Conservation (phyloP, 92 coral and sea anemone species). For the Galaxea fascicularis region DNA sequence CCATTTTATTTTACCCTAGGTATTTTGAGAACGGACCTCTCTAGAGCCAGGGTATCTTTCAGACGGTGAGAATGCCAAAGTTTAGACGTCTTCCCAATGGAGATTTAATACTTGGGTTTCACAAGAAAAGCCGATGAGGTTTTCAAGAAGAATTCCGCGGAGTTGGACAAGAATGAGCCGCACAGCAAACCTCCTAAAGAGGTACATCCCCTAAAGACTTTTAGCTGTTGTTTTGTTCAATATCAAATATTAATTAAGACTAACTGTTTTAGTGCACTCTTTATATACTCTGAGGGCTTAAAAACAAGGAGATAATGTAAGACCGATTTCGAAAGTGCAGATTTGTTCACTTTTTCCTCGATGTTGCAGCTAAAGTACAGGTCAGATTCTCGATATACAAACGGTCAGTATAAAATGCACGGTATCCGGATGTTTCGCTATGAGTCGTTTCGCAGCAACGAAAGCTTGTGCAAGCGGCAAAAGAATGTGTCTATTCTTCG, state of each 20-base stretch:
- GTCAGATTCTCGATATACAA: constrained; percentile 5
- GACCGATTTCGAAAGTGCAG: neutral
- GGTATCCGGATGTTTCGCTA: too few species aligned
- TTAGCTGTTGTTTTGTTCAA: neutral
- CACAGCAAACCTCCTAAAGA: constrained; percentile 47
- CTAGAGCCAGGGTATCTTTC: too few species aligned
- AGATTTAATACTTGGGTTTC: constrained; percentile 22
- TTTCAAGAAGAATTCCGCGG: constrained; percentile 19
- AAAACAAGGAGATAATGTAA: neutral
- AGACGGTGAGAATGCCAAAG: constrained; percentile 37
- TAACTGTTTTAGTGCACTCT: constrained; percentile 27
- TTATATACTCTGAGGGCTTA: constrained; percentile 10
- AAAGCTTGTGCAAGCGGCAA: too few species aligned
- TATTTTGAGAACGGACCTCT: too few species aligned
- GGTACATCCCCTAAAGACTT: constrained; percentile 23
- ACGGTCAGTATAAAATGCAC: too few species aligned
- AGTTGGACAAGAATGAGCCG: constrained; percentile 24
- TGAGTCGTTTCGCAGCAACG: too few species aligned
- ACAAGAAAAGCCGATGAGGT: constrained; percentile 40
- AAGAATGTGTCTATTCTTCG: too few species aligned
- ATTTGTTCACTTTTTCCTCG: neutral
- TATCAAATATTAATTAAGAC: constrained; percentile 17
- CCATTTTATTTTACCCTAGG: too few species aligned
- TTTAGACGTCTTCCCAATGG: constrained; percentile 35
- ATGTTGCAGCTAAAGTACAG: neutral